Conservation (phyloP, 2,888 invertebrate species). For the Amphiduros pacificus region DNA sequence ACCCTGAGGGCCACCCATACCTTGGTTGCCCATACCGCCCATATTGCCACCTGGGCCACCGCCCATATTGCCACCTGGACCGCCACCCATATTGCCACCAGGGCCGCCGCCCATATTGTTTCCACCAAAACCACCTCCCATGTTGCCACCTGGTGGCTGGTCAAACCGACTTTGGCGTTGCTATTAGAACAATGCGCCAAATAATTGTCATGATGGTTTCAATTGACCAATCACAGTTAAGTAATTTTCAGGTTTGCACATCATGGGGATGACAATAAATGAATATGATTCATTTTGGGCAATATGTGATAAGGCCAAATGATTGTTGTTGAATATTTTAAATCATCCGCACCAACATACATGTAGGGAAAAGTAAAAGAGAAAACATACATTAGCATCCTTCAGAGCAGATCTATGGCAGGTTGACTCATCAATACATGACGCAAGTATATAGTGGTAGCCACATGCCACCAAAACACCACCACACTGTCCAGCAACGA, state of each 20-base stretch:
- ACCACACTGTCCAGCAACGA: no score
- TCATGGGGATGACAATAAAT: no score
- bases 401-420: no score
- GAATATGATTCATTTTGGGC: no score
- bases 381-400: constrained; percentile 12
- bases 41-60: background rate
- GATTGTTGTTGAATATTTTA: background rate
- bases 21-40: constrained; percentile 1
- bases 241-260: no score
- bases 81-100: constrained; percentile 3
- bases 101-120: constrained; percentile 14
- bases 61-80: background rate
- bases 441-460: no score
- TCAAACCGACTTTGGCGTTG: constrained; percentile 18
- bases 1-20: constrained; percentile 3
- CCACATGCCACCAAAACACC: no score
- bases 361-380: constrained; percentile 12
- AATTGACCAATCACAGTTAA: no score
- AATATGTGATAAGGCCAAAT: background rate
- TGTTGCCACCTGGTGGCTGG: constrained; percentile 2
- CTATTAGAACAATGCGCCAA: background rate
- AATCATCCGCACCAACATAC: constrained; percentile 11
- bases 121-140: constrained; percentile 12
- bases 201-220: background rate
- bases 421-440: no score